Evolutionary conservation across 2,888 invertebrate species (phyloP), one percentile per base, ranked within the genome.

Genomic region (Eristalinus sepulchralis): DNA sequence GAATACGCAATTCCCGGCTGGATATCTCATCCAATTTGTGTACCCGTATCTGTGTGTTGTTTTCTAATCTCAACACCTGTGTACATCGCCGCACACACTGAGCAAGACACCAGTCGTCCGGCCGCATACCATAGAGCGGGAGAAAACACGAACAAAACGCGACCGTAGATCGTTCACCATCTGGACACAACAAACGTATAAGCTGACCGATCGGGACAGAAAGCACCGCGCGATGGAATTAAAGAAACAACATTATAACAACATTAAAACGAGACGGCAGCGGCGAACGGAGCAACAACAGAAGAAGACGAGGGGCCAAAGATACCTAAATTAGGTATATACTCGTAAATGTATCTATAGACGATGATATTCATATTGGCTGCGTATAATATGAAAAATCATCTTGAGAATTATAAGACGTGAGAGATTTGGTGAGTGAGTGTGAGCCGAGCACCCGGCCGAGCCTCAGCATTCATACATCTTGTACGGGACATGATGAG

Each of bases 391-490:
- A 83, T 83, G 83, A 86, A 86, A 86, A 86, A 86, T 86, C 86
- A 83, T 86, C 79, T 86, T 71, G 78, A 71, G 86, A 86, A 79
- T 86, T 86, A 83, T 83, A 83, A 83, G 83, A 86, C 86, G 83
- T 86, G 86, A 86, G 78, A 86, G 86, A 86, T 83, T 82, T 67
- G 86, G 83, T 86, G 83, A 86, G 73, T 86, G 81, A 82, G 85
- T 86, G 78, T 86, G 70, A 71, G 83, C 70, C 27, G 27, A 39
- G 59, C 59, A 63, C 71, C 55, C 71, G n/a, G 39, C n/a, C 39
- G 39, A 47, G 47, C n/a, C n/a, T 33, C 47, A 57, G 13, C 55
- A 55, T 64, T 64, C 63, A 75, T 33, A 73, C 53, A 64, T 64
- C 63, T 55, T 53, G 55, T 36, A 64, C 31, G 31, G 39, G 11